These are phyloP conservation scores for Laticauda laticaudata DNA, from an alignment of 2,113 vertebrate species.

Conservation along the genomic window DNA sequence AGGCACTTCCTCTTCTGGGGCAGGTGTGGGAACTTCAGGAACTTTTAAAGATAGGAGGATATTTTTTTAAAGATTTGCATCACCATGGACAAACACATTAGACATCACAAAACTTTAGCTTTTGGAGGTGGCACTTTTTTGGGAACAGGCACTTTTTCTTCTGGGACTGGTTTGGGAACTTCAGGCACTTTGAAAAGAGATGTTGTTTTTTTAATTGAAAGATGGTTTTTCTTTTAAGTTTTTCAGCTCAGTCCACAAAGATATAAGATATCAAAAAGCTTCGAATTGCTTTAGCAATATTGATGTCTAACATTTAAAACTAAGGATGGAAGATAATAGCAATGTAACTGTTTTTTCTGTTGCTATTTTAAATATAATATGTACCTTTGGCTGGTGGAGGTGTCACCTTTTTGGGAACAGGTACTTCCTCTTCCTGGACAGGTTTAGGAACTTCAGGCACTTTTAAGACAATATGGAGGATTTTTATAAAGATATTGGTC, in stretches of 20 bases:
- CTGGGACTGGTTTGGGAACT: neutral
- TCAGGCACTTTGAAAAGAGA: neutral
- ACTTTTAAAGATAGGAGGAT: neutral
- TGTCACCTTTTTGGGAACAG: neutral
- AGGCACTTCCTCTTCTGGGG: neutral
- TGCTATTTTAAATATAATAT: neutral
- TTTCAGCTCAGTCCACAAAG: neutral
- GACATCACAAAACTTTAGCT: neutral
- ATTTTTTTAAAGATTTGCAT: neutral
- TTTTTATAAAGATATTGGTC: neutral
- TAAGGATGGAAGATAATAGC: neutral
- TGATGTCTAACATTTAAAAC: neutral
- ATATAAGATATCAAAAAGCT: neutral
- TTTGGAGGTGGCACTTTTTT: neutral
- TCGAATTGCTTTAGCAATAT: neutral
- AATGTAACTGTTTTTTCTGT: neutral
- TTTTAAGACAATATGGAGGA: neutral
- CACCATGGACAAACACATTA: neutral
- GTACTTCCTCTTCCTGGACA: neutral
- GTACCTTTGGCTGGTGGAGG: neutral
- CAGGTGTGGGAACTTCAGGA: neutral
- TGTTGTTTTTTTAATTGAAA: constrained; percentile 17
- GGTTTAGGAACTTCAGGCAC: neutral
- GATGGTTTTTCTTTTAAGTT: neutral
- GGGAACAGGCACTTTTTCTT: neutral